Evolutionary conservation across 2,113 vertebrate genomes (phyloP).

Genomic region (Neodontobutis hainanensis): DNA sequence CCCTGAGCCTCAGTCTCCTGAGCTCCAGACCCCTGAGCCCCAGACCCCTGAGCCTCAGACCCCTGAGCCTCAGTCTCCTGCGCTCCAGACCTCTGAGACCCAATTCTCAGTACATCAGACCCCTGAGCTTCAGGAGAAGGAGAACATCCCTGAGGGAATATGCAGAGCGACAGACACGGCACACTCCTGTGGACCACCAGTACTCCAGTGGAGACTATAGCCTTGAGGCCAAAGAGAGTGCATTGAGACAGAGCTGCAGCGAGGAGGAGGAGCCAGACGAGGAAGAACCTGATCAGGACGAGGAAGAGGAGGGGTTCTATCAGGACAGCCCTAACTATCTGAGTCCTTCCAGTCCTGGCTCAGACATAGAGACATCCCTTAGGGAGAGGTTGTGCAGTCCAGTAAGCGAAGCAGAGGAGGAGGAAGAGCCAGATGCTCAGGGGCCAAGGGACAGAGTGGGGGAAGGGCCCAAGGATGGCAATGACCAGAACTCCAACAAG

Average conservation of each 20-base stretch:
- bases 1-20: too few species aligned
- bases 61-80: background rate
- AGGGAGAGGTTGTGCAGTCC: slow-evolving; percentile 61
- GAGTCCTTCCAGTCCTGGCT: slow-evolving; percentile 70
- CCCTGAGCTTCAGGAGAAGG: slow-evolving; percentile 8
- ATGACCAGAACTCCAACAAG: slow-evolving; percentile 63
- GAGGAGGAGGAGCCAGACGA: slow-evolving; percentile 75
- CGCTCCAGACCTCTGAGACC: background rate
- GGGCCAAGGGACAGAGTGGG: slow-evolving; percentile 72
- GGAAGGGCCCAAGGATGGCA: slow-evolving; percentile 75
- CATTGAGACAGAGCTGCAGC: slow-evolving; percentile 62
- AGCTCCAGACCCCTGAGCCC: background rate
- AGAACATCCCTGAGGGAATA: slow-evolving; percentile 35
- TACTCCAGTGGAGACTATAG: slow-evolving; percentile 80
- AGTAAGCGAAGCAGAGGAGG: slow-evolving; percentile 65
- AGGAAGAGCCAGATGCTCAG: slow-evolving; percentile 55
- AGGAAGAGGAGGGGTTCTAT: slow-evolving; percentile 40
- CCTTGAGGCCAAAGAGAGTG: slow-evolving; percentile 70
- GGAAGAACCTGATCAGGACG: slow-evolving; percentile 34
- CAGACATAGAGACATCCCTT: slow-evolving; percentile 56
- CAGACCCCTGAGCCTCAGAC: background rate
- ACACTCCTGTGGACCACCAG: slow-evolving; percentile 77
- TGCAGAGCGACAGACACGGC: slow-evolving; percentile 66
- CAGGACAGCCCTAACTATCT: slow-evolving; percentile 48
- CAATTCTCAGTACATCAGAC: too few species aligned